Evolutionary conservation across 2,797 vertebrate genomes (phyloP).

Genomic region (Cirrhinus molitorella): DNA sequence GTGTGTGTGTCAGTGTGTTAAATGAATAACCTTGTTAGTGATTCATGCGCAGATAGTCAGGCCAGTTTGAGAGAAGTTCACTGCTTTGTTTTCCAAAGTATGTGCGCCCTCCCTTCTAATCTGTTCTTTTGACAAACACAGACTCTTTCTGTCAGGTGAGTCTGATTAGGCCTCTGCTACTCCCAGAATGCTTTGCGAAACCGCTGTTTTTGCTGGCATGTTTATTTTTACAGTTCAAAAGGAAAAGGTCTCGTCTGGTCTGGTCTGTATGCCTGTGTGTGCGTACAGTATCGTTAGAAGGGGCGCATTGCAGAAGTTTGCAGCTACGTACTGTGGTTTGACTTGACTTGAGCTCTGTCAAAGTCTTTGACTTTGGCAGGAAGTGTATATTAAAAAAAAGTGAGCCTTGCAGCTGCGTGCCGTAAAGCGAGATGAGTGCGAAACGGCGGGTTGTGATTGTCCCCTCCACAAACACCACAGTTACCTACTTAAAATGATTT

Average conservation of each 20-base stretch:
- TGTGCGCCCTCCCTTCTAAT: neutral
- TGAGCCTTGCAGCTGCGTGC: conserved; percentile 35
- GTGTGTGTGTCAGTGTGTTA: conserved; percentile 13
- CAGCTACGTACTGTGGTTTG: conserved; percentile 57
- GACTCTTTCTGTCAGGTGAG: conserved; percentile 6
- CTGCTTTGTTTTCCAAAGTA: neutral
- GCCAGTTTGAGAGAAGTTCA: neutral
- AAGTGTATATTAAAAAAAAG: conserved; percentile 42
- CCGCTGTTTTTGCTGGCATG: neutral
- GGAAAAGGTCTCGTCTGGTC: conserved; percentile 28
- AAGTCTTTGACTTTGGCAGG: conserved; percentile 50
- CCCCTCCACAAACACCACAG: neutral
- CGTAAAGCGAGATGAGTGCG: neutral
- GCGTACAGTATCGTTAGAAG: conserved; percentile 6
- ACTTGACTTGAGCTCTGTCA: conserved; percentile 32
- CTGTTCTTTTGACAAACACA: conserved; percentile 15
- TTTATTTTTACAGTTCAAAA: conserved; percentile 41
- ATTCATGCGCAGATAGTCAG: neutral
- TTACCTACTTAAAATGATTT: neutral
- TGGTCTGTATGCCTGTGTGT: conserved; percentile 25
- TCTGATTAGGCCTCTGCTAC: neutral
- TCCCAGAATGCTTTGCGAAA: neutral
- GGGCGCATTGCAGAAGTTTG: conserved; percentile 49
- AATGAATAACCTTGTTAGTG: conserved; percentile 12
- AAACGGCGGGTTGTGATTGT: conserved; percentile 31